Evolutionary conservation across 2,888 invertebrate species (phyloP), one percentile per base, ranked within the genome.

Genomic region (Zaprionus bogoriensis): DNA sequence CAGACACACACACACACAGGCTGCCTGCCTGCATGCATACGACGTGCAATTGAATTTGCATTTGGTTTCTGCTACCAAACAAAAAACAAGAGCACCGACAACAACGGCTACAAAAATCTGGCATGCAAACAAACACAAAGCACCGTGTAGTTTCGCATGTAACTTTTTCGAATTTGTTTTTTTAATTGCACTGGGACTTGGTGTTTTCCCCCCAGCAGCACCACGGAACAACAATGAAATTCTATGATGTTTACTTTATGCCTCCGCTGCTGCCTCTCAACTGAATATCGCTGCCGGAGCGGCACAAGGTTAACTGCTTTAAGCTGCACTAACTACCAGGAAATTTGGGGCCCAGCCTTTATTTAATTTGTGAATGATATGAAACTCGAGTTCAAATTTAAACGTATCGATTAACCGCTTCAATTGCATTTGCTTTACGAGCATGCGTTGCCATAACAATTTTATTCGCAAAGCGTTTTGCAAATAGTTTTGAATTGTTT

Each of bases 1-100:
- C 4, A 10, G 4, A n/a, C 32, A 36, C 32, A 17, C 32, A 14
- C 32, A 32, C 9, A 17, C n/a, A 4, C 4, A 10, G 4, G 64
- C 66, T 50, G 52, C 54, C 48, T 61, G 66, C 60, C 79, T 67
- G 63, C 64, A 60, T 77, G 69, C 69, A 63, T 59, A 42, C 51
- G 58, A 64, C 45, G 46, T 63, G 71, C 78, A 79, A 85, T 80
- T 82, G 80, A 80, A 85, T 81, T 85, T 85, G 85, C 77, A 85
- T 79, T 85, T 81, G 63, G 63, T 61, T 75, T 75, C 60, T 46
- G 59, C 54, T 55, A 42, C 20, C 36, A 38, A 63, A 58, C 38
- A 42, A 62, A 36, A 32, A 19, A 65, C 64, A 59, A 50, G 39
- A 61, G 9, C 46, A 12, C 52, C 50, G 60, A 50, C 17, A n/a